Conservation (phyloP, 2,888 invertebrate genomes). For the Girardia tigrina region DNA sequence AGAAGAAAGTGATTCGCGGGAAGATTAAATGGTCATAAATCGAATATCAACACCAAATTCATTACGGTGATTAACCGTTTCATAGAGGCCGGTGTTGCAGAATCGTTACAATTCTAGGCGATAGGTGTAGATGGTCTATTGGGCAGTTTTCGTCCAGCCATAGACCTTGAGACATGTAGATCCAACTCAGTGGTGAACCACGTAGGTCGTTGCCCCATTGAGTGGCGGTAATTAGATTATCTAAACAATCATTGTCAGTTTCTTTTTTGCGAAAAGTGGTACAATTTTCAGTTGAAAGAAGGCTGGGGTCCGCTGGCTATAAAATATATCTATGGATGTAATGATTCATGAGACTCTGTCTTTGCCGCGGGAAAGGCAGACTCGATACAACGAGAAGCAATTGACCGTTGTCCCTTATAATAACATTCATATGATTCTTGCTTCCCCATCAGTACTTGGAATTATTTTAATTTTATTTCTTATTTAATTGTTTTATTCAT, state of each 20-base stretch:
- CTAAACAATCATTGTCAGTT: not conserved
- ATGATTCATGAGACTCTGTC: not conserved
- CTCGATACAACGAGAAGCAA: not conserved
- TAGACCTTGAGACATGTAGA: constrained; percentile 20
- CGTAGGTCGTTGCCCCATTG: not conserved
- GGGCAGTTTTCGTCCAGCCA: not conserved
- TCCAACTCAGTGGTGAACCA: not conserved
- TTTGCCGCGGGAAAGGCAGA: not conserved
- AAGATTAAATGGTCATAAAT: not conserved
- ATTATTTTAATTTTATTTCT: not conserved
- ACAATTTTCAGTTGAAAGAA: not conserved
- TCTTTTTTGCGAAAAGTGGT: not conserved
- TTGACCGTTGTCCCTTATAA: not conserved
- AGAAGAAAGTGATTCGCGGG: not conserved
- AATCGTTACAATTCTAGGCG: not conserved
- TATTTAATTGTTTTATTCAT: not conserved
- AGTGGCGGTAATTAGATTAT: constrained; percentile 6
- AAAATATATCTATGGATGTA: not conserved
- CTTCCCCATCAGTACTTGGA: not conserved
- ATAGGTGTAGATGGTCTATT: not conserved
- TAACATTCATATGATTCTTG: not conserved
- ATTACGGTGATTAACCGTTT: not conserved
- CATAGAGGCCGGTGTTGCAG: not conserved
- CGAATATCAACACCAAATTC: not conserved
- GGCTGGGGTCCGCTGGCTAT: not conserved